phyloP scores from a whole-genome alignment of 2,888 invertebrate species.

The Erebia aethiops region DNA sequence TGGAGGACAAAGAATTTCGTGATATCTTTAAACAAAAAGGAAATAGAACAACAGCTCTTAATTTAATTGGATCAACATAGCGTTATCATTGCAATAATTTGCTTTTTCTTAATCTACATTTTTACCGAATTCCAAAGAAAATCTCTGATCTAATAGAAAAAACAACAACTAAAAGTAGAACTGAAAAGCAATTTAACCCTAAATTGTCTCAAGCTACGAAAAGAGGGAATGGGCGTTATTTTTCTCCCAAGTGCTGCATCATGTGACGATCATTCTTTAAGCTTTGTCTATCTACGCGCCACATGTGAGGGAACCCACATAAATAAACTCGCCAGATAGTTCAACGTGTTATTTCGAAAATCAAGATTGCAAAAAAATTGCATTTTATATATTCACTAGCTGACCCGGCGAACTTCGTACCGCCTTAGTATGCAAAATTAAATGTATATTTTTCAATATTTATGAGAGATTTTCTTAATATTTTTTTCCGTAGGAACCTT shows the following conservation, averaged over 20 bases:
- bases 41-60: no score
- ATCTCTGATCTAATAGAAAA: neutral
- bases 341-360: neutral
- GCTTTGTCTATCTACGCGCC: constrained; percentile 63
- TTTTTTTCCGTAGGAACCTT: no score
- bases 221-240: constrained; percentile 59
- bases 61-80: no score
- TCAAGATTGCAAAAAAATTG: neutral
- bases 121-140: neutral
- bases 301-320: constrained; percentile 44
- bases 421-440: no score
- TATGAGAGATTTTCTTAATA: no score
- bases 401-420: no score
- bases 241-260: constrained; percentile 72
- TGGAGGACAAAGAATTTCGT: no score
- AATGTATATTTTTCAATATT: no score
- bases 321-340: constrained; percentile 37
- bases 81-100: no score
- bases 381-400: no score
- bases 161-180: neutral
- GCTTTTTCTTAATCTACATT: no score
- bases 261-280: constrained; percentile 78
- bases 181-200: constrained; percentile 54
- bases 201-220: constrained; percentile 54
- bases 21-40: no score